Conservation (phyloP, 2,113 vertebrate genomes). For the Capreolus pygargus region DNA sequence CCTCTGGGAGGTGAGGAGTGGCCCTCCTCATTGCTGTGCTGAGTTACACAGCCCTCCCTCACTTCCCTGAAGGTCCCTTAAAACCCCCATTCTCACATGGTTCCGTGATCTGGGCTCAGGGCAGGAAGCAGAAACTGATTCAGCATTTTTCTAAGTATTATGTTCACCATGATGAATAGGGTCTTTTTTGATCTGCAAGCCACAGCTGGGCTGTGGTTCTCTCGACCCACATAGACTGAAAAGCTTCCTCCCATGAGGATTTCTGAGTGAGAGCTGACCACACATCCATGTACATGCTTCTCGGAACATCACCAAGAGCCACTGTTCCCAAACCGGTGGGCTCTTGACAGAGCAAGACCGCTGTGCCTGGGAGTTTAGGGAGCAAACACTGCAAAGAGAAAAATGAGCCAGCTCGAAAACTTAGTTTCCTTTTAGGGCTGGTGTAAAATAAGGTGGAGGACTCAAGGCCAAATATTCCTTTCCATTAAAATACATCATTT, state of each 20-base stretch:
- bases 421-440: neutral
- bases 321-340: neutral
- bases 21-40: neutral
- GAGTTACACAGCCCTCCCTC: neutral
- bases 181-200: slow-evolving; percentile 43
- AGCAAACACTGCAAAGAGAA: neutral
- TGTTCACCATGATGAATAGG: slow-evolving; percentile 34
- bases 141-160: slow-evolving; percentile 22
- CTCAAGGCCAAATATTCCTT: neutral
- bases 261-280: slow-evolving; percentile 32
- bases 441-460: neutral
- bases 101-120: neutral
- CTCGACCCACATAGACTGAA: neutral
- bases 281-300: neutral
- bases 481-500: neutral
- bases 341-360: neutral
- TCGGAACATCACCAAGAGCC: neutral
- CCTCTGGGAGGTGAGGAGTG: neutral
- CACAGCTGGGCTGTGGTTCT: slow-evolving; percentile 45
- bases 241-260: neutral
- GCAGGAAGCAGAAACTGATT: slow-evolving; percentile 54
- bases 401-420: neutral
- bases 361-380: neutral
- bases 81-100: neutral
- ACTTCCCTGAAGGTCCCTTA: neutral